A percentile compares a stretch with the other conserved stretches of the same genome.
Conservation (phyloP, 2,113 vertebrate species). For the Vimba vimba region DNA sequence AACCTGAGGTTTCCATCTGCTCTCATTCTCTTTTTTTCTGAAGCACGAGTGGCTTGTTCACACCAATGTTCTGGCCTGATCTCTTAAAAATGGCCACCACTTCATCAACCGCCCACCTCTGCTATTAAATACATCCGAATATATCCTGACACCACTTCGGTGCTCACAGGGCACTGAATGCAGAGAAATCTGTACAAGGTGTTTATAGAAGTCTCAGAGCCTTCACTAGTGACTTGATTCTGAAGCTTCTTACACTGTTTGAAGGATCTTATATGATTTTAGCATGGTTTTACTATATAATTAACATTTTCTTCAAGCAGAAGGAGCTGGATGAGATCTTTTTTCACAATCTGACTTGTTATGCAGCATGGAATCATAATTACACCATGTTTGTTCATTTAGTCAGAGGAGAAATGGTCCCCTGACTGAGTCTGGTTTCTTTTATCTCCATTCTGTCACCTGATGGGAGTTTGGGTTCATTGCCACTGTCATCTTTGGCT, state of each 20-base stretch:
- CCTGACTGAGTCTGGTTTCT: no score
- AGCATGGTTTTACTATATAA: background rate
- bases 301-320: no score
- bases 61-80: constrained; percentile 45
- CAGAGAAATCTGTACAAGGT: background rate
- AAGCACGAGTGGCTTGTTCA: constrained; percentile 59
- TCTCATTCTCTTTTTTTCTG: constrained; percentile 46
- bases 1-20: constrained; percentile 46
- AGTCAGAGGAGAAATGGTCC: no score
- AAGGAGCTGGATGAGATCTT: no score
- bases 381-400: no score
- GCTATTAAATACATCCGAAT: constrained; percentile 43
- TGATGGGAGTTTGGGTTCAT: no score
- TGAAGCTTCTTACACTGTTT: background rate
- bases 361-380: no score
- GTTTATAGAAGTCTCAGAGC: constrained; percentile 11
- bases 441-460: no score
- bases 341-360: no score
- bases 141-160: constrained; percentile 5
- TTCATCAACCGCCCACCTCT: constrained; percentile 50
- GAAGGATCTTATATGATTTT: background rate
- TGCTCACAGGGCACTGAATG: background rate
- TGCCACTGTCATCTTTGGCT: no score
- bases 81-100: constrained; percentile 56
- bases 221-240: background rate